Conservation (phyloP, 2,113 vertebrate species). For the Pholis gunnellus region DNA sequence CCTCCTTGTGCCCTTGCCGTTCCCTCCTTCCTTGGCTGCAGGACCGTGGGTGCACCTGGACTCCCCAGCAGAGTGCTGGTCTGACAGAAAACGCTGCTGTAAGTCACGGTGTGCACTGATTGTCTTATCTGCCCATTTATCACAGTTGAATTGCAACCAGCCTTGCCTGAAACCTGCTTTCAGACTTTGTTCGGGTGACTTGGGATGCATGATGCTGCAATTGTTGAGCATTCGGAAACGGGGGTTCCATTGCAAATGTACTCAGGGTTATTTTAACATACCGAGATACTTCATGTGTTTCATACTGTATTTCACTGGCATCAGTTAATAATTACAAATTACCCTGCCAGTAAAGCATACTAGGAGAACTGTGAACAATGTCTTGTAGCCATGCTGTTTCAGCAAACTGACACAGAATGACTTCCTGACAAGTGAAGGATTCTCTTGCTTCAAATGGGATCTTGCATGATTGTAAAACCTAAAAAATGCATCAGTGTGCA, state of each 20-base stretch:
- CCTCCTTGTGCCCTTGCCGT: slow-evolving; percentile 50
- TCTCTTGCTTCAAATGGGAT: slow-evolving; percentile 49
- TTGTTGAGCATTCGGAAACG: slow-evolving; percentile 79
- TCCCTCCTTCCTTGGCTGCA: slow-evolving; percentile 53
- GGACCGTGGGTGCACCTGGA: slow-evolving; percentile 64
- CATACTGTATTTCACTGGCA: slow-evolving; percentile 45
- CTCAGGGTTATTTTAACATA: slow-evolving; percentile 69
- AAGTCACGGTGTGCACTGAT: slow-evolving; percentile 95
- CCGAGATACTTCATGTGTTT: slow-evolving; percentile 34
- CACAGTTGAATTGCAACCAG: slow-evolving; percentile 99
- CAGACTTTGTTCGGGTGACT: slow-evolving; percentile 85
- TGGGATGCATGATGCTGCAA: slow-evolving; percentile 90
- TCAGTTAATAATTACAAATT: slow-evolving; percentile 60
- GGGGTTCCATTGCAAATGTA: slow-evolving; percentile 79
- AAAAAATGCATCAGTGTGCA: slow-evolving; percentile 59
- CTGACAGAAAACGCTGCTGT: slow-evolving; percentile 74
- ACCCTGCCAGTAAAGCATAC: slow-evolving; percentile 29
- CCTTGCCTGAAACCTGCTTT: slow-evolving; percentile 97
- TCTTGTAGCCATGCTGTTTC: slow-evolving; percentile 11
- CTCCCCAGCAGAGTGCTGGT: slow-evolving; percentile 57
- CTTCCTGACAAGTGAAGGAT: slow-evolving; percentile 31
- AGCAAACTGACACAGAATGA: slow-evolving; percentile 40
- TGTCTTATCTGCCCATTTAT: slow-evolving; percentile 99
- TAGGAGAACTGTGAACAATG: slow-evolving; percentile 5
- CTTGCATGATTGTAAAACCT: slow-evolving; percentile 48